These are phyloP conservation scores for Phodopus roborovskii DNA, from an alignment of 2,113 vertebrate species.

Conservation along the genomic window DNA sequence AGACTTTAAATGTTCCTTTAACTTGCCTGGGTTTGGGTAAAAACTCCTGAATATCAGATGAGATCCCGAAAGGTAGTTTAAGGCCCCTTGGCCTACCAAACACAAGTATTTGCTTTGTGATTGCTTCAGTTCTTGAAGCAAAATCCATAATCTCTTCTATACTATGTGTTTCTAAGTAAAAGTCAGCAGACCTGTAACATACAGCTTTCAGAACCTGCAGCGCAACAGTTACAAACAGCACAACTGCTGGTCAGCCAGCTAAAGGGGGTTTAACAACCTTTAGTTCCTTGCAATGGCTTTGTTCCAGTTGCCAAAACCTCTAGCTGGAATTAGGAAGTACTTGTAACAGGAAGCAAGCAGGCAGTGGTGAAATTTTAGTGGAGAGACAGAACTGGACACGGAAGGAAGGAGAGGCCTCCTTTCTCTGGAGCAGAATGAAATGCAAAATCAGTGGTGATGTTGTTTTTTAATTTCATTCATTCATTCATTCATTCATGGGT, in stretches of 20 bases:
- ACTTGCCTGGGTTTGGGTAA: not conserved
- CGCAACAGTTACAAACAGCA: slow-evolving; percentile 72
- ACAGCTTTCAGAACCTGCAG: slow-evolving; percentile 28
- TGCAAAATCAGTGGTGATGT: not conserved
- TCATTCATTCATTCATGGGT: not conserved
- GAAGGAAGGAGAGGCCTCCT: not conserved
- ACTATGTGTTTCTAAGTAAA: slow-evolving; percentile 53
- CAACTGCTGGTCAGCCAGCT: slow-evolving; percentile 74
- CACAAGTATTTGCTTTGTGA: slow-evolving; percentile 47
- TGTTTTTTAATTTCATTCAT: not conserved
- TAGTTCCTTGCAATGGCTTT: slow-evolving; percentile 84
- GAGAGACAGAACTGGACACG: slow-evolving; percentile 39
- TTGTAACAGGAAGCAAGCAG: slow-evolving; percentile 60
- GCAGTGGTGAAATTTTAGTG: slow-evolving; percentile 58
- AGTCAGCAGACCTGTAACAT: not conserved
- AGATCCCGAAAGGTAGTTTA: not conserved
- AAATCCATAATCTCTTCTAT: slow-evolving; percentile 26
- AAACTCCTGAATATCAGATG: not conserved
- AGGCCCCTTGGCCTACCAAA: slow-evolving; percentile 30
- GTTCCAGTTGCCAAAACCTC: slow-evolving; percentile 81
- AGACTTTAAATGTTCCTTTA: slow-evolving; percentile 49
- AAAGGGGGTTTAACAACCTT: slow-evolving; percentile 82
- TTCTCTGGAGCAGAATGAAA: not conserved
- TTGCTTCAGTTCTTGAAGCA: slow-evolving; percentile 27
- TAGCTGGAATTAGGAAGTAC: slow-evolving; percentile 81